A percentile compares a stretch with the other conserved stretches of the same genome.
Conservation (phyloP, 2,113 vertebrate species). For the Dicrurus megarhynchus region DNA sequence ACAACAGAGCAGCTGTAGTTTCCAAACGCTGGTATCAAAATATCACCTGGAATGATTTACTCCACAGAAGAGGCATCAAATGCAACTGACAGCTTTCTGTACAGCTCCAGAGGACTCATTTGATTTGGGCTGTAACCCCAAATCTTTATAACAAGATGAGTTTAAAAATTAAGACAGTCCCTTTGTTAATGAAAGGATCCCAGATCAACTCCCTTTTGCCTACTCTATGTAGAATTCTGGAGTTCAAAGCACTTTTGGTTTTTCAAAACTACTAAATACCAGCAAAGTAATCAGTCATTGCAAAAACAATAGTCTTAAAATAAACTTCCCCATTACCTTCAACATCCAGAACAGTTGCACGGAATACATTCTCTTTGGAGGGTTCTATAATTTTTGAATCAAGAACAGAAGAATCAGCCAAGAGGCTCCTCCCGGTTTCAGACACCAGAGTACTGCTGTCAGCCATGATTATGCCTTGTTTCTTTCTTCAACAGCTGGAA, state of each 20-base stretch:
- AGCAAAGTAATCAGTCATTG: neutral
- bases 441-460: conserved; percentile 81
- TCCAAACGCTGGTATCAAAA: neutral
- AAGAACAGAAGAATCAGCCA: conserved; percentile 88
- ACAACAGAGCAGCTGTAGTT: neutral
- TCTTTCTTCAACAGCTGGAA: conserved; percentile 44
- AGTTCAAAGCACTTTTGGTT: neutral
- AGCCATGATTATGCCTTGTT: conserved; percentile 76
- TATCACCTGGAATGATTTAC: neutral
- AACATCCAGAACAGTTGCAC: conserved; percentile 64
- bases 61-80: neutral
- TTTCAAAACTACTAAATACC: neutral
- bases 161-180: neutral
- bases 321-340: conserved; percentile 77
- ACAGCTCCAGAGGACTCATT: neutral
- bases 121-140: neutral
- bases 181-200: neutral
- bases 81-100: neutral
- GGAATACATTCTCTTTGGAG: conserved; percentile 82
- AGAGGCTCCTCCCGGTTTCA: conserved; percentile 77
- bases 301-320: neutral
- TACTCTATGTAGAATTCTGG: neutral
- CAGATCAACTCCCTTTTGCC: neutral
- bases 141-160: neutral
- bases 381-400: conserved; percentile 87